Evolutionary conservation across 2,888 invertebrate species (phyloP), one percentile per base, ranked within the genome.

Genomic region (Suillia variegata): DNA sequence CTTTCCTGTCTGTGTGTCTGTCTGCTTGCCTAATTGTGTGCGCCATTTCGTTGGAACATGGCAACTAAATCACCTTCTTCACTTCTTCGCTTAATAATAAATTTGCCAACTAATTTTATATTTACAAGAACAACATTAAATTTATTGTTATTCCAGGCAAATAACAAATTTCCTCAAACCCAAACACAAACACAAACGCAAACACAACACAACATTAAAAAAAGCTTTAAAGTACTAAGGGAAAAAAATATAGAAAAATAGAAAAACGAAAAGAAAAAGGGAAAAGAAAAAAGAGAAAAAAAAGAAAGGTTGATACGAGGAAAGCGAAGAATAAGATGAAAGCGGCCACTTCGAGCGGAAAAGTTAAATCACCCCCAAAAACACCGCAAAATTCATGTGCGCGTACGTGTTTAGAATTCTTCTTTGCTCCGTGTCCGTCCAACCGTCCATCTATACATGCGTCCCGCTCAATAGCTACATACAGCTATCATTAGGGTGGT

Each of bases 311-410:
- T n/a, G 8, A 4, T n/a, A 38, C 4, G 8, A 13, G 38, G 12
- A 38, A n/a, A 5, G n/a, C 8, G 12, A n/a, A 38, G 38, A 6
- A 4, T 8, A 8, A n/a, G 4, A 38, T 4, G 38, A 8, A n/a
- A 13, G 38, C 8, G n/a, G n/a, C 5, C 38, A 38, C n/a, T 4
- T n/a, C n/a, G 38, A 38, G 38, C 38, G 38, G 38, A 67, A 70
- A 69, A 70, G 66, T 69, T 64, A 71, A 72, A 66, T 68, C 73
- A 71, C 68, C 65, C 67, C 69, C 66, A 68, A 68, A 74, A 69
- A 70, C 65, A 65, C 65, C 64, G 71, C 67, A 75, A 71, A 75
- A 67, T 64, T 63, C 38, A 38, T 38, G 38, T 13, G 38, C 38
- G 15, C 8, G 38, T 8, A 38, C 38, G 38, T 38, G 38, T 8